Percentiles rank a stretch among this genome's conserved stretches.
Evolutionary conservation across 2,888 invertebrate species (phyloP).

Genomic region (Tanytarsus gracilentus): DNA sequence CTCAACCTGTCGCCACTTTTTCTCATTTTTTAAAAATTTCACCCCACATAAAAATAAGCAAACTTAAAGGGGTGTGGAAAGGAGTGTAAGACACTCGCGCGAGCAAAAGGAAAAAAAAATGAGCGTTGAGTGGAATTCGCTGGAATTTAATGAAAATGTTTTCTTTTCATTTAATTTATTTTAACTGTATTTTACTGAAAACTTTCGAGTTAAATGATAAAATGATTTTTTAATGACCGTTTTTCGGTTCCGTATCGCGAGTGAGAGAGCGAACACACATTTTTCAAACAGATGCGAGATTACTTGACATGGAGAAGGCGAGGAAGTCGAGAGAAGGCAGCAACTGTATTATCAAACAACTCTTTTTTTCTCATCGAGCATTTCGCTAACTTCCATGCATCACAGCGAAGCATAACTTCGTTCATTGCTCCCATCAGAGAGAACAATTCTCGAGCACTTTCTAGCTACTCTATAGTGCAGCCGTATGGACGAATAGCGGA

Average conservation of each 20-base stretch:
- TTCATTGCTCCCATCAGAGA: too few relatives aligned
- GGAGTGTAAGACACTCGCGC: too few relatives aligned
- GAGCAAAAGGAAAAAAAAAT: neutral
- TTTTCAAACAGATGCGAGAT: conserved; percentile 28
- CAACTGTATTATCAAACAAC: conserved; percentile 23
- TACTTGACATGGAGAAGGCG: conserved; percentile 15
- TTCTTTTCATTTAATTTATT: conserved; percentile 29
- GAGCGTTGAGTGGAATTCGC: neutral
- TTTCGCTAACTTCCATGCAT: conserved; percentile 4
- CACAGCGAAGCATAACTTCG: neutral
- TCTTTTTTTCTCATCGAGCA: conserved; percentile 12
- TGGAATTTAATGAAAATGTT: conserved; percentile 26
- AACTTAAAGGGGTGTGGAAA: too few relatives aligned
- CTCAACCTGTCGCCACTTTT: too few relatives aligned
- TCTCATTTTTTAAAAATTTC: too few relatives aligned
- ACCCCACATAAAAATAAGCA: too few relatives aligned
- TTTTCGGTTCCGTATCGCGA: too few relatives aligned
- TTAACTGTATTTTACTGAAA: conserved; percentile 29
- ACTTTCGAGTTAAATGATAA: conserved; percentile 29
- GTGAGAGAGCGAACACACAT: too few relatives aligned
- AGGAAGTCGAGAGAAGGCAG: conserved; percentile 16
- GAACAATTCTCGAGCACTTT: too few relatives aligned
- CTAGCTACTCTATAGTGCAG: too few relatives aligned
- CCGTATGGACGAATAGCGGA: too few relatives aligned
- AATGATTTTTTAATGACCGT: conserved; percentile 29